Conservation (phyloP, 2,888 invertebrate species). For the Cinara cedri region DNA sequence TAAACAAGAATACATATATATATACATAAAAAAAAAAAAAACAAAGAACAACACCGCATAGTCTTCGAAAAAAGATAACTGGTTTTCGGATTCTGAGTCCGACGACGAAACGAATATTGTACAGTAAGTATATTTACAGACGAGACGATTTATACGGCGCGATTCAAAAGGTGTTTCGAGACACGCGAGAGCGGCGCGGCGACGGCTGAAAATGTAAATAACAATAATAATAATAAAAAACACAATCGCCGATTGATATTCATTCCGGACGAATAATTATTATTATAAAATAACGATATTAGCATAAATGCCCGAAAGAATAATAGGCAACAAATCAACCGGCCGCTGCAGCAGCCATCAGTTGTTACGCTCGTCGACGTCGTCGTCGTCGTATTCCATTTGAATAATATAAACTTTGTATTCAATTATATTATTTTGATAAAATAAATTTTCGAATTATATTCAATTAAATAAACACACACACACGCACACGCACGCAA, state of each 20-base stretch:
- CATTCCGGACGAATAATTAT: slow-evolving; percentile 14
- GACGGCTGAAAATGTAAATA: slow-evolving; percentile 41
- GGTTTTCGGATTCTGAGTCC: slow-evolving; percentile 17
- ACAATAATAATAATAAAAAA: too few relatives aligned
- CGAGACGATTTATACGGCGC: background rate
- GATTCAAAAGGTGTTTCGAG: background rate
- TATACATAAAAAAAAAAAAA: too few relatives aligned
- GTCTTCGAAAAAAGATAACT: background rate
- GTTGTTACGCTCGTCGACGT: too few relatives aligned
- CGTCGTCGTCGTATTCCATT: background rate
- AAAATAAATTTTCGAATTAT: slow-evolving; percentile 7
- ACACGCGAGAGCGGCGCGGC: background rate
- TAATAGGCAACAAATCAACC: slow-evolving; percentile 38
- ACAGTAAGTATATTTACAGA: background rate
- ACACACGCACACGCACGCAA: background rate
- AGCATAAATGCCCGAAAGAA: slow-evolving; percentile 42
- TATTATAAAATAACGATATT: background rate
- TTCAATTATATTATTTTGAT: slow-evolving; percentile 10
- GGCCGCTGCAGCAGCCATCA: too few relatives aligned
- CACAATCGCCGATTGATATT: slow-evolving; percentile 49
- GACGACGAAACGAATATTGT: background rate
- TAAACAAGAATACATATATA: too few relatives aligned
- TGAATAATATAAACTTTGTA: slow-evolving; percentile 6
- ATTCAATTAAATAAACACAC: slow-evolving; percentile 7
- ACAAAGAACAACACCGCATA: too few relatives aligned